Conservation (phyloP, 1,140 invertebrate species). For the Papilio glaucus region DNA sequence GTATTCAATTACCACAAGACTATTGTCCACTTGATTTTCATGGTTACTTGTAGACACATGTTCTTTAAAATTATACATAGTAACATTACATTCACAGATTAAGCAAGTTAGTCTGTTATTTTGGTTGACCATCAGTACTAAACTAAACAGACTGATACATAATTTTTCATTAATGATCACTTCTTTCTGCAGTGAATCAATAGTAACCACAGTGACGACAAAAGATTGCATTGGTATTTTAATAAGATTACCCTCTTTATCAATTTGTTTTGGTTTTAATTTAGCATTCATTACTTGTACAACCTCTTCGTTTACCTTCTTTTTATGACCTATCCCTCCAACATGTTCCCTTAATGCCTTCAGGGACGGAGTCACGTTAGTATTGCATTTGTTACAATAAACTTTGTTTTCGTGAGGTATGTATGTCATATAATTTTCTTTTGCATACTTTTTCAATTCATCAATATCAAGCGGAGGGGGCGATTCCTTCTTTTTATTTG, state of each 20-base stretch:
- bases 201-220: background rate
- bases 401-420: background rate
- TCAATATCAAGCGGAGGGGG: background rate
- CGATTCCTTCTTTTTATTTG: constrained; percentile 19
- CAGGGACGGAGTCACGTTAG: background rate
- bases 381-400: constrained; percentile 25
- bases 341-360: constrained; percentile 4
- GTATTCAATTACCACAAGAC: constrained; percentile 30
- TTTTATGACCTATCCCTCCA: background rate
- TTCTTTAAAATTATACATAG: background rate
- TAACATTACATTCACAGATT: constrained; percentile 19
- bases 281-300: background rate
- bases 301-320: background rate
- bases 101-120: constrained; percentile 14
- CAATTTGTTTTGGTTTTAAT: constrained; percentile 6
- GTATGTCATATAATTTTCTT: constrained; percentile 23
- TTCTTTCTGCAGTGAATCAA: background rate
- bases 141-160: background rate
- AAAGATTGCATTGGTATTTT: constrained; percentile 13
- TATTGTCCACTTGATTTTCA: background rate
- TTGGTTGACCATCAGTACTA: background rate
- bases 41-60: constrained; percentile 28
- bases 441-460: background rate
- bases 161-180: constrained; percentile 22
- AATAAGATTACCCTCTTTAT: constrained; percentile 5